A percentile compares a stretch with the other conserved stretches of the same genome.
Conservation (phyloP, 2,113 vertebrate genomes). For the Lagopus muta region DNA sequence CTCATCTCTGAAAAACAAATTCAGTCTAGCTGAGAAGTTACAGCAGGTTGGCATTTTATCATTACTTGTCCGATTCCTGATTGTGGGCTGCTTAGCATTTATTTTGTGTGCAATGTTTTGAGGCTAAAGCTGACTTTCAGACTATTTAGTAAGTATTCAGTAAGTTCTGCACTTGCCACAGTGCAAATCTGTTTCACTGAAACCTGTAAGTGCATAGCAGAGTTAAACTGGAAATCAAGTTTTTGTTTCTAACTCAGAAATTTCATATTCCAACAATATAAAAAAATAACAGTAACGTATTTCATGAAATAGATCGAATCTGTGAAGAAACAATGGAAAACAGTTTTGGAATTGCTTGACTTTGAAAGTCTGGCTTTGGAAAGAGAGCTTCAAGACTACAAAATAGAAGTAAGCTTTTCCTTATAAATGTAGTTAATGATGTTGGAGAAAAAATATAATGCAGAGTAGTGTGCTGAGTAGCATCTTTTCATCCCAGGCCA, state of each 20-base stretch:
- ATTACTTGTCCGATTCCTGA: slow-evolving; percentile 4
- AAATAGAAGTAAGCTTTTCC: slow-evolving; percentile 78
- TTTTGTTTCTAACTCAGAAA: background rate
- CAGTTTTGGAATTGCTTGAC: slow-evolving; percentile 76
- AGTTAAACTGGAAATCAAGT: background rate
- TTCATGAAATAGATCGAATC: slow-evolving; percentile 78
- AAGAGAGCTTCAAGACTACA: slow-evolving; percentile 74
- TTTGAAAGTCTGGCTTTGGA: slow-evolving; percentile 79
- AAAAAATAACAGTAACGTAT: background rate
- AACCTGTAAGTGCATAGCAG: background rate
- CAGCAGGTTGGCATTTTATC: slow-evolving; percentile 81
- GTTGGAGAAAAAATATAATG: background rate
- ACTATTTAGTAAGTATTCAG: background rate
- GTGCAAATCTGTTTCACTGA: background rate
- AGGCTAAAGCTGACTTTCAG: background rate
- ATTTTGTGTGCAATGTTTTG: background rate
- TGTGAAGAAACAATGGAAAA: slow-evolving; percentile 85
- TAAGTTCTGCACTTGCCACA: background rate
- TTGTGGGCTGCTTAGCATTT: background rate
- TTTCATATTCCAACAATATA: background rate
- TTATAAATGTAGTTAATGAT: background rate
- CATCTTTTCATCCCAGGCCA: slow-evolving; percentile 42
- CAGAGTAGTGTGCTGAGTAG: background rate
- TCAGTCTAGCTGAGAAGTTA: slow-evolving; percentile 72
- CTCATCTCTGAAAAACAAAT: background rate